Conservation (phyloP, 2,888 invertebrate genomes). For the Nebria salina region DNA sequence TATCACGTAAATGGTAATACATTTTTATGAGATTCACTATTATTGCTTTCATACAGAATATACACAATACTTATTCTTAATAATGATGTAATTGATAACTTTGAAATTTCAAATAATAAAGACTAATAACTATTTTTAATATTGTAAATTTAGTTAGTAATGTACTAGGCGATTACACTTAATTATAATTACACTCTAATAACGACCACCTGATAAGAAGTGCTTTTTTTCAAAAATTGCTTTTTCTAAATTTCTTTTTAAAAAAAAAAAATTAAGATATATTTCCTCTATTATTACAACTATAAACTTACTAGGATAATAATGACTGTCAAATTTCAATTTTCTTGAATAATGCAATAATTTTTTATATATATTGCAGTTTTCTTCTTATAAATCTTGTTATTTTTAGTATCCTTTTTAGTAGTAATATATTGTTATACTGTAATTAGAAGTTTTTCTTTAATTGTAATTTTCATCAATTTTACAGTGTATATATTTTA, state of each 20-base stretch:
- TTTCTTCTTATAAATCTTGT: slow-evolving; percentile 1
- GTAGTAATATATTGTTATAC: slow-evolving; percentile 30
- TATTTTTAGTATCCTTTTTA: slow-evolving; percentile 16
- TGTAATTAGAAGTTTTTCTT: slow-evolving; percentile 31
- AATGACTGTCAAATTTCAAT: not conserved
- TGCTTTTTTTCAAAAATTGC: not conserved
- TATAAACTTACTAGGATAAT: not conserved
- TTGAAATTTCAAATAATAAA: no score
- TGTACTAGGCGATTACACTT: no score
- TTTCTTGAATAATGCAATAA: slow-evolving; percentile 3
- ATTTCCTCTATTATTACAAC: not conserved
- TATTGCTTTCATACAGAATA: no score
- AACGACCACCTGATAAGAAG: not conserved
- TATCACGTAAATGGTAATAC: no score
- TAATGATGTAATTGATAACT: no score
- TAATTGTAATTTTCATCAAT: slow-evolving; percentile 24
- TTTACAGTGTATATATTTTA: slow-evolving; percentile 37
- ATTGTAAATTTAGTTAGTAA: no score
- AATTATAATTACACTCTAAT: not conserved
- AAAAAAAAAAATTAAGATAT: not conserved
- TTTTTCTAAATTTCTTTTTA: not conserved
- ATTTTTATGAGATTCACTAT: no score
- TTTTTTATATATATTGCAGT: slow-evolving; percentile 1
- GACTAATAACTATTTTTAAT: no score
- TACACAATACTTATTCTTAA: no score